Percentiles rank a stretch among this genome's conserved stretches.
Conservation (phyloP, 2,888 invertebrate genomes). For the Hyposoter dolosus region DNA sequence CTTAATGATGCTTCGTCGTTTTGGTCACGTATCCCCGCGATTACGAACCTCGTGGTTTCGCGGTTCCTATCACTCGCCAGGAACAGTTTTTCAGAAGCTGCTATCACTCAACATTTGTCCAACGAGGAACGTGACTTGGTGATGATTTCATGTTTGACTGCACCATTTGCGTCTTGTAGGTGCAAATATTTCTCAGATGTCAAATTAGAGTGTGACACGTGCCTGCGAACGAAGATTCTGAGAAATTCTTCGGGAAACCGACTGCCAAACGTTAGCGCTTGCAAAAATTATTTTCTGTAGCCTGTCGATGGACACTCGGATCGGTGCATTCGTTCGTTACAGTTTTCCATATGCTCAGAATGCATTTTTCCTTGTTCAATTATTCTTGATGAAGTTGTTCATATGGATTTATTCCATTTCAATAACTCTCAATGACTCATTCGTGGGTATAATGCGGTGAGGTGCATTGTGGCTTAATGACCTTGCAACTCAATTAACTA, state of each 20-base stretch:
- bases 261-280: slow-evolving; percentile 7
- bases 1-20: not conserved
- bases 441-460: not conserved
- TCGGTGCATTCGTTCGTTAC: not conserved
- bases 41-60: not conserved
- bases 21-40: not conserved
- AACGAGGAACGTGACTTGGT: not conserved
- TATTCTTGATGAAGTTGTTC: not conserved
- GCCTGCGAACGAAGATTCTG: not conserved
- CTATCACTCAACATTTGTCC: not conserved
- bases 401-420: not conserved
- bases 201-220: not conserved
- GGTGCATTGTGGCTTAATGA: not conserved
- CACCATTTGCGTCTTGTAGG: not conserved
- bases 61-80: not conserved
- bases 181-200: not conserved
- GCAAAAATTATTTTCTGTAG: not conserved
- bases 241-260: not conserved
- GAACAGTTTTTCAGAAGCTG: not conserved
- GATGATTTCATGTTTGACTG: not conserved
- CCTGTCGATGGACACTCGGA: not conserved
- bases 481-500: not conserved
- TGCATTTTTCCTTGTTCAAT: not conserved
- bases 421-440: not conserved
- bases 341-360: not conserved